These are phyloP conservation scores for Muscicapa adusta DNA, from an alignment of 2,113 vertebrate species.

Conservation along the genomic window DNA sequence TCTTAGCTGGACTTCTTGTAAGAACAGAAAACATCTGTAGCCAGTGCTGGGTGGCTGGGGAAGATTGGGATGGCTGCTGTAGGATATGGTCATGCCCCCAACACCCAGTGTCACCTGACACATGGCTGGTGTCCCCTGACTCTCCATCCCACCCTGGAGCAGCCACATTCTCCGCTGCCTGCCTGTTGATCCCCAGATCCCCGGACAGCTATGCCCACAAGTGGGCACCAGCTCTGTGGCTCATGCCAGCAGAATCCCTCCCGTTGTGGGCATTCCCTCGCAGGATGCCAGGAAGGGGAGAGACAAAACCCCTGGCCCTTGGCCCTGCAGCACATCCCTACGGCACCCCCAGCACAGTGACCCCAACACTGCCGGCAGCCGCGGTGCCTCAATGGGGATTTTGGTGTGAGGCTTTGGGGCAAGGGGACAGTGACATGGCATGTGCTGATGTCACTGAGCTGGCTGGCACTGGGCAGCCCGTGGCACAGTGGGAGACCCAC, in stretches of 20 bases:
- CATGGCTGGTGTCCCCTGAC: fast-evolving
- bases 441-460: background rate
- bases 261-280: fast-evolving
- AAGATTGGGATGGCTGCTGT: background rate
- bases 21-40: background rate
- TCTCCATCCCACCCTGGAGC: background rate
- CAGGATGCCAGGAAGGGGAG: background rate
- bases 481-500: background rate
- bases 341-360: background rate
- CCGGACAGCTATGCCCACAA: background rate
- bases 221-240: background rate
- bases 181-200: background rate
- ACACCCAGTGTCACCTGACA: background rate
- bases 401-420: background rate
- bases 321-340: background rate
- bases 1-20: background rate
- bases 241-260: background rate
- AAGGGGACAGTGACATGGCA: background rate
- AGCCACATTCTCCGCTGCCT: background rate
- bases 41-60: background rate
- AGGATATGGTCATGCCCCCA: fast-evolving
- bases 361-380: fast-evolving
- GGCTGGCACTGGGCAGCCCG: background rate
- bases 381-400: background rate
- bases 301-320: background rate